Evolutionary conservation across 2,113 vertebrate genomes (phyloP).

Genomic region (Salminus brasiliensis): DNA sequence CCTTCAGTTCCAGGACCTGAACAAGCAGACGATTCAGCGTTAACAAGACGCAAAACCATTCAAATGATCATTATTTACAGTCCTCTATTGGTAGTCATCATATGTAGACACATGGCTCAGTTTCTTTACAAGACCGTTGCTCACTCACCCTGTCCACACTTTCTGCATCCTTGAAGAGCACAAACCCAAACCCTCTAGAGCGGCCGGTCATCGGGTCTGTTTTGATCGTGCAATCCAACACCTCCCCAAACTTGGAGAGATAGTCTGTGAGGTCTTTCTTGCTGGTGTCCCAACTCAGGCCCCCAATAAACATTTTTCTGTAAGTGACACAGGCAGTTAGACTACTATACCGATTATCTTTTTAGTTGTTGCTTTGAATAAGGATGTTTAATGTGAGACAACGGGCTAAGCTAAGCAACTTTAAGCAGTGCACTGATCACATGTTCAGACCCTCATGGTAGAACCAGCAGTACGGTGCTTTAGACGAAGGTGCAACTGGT

Average conservation of each 20-base stretch:
- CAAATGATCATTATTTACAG: not conserved
- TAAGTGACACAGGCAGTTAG: slow-evolving; percentile 36
- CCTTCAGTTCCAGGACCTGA: slow-evolving; percentile 87
- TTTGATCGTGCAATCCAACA: slow-evolving; percentile 90
- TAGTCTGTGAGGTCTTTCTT: slow-evolving; percentile 91
- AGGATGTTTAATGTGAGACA: too few relatives aligned
- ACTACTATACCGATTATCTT: not conserved
- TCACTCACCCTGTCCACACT: slow-evolving; percentile 86
- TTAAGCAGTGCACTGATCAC: too few relatives aligned
- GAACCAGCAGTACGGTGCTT: too few relatives aligned
- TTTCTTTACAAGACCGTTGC: too few relatives aligned
- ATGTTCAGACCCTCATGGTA: too few relatives aligned
- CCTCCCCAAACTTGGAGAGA: slow-evolving; percentile 86
- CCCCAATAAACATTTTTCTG: slow-evolving; percentile 92
- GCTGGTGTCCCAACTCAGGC: slow-evolving; percentile 91
- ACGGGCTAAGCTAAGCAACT: too few relatives aligned
- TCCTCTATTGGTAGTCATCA: too few relatives aligned
- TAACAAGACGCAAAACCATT: too few relatives aligned
- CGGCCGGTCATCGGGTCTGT: slow-evolving; percentile 86
- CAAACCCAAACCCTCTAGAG: slow-evolving; percentile 88
- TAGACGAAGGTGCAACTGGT: too few relatives aligned
- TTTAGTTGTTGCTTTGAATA: too few relatives aligned
- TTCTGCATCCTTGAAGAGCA: slow-evolving; percentile 87
- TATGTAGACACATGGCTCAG: too few relatives aligned
- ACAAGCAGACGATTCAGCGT: slow-evolving; percentile 29